Percentiles rank a stretch among this genome's conserved stretches.
Conservation (phyloP, 1,140 invertebrate genomes). For the Drosophila carrolli region DNA sequence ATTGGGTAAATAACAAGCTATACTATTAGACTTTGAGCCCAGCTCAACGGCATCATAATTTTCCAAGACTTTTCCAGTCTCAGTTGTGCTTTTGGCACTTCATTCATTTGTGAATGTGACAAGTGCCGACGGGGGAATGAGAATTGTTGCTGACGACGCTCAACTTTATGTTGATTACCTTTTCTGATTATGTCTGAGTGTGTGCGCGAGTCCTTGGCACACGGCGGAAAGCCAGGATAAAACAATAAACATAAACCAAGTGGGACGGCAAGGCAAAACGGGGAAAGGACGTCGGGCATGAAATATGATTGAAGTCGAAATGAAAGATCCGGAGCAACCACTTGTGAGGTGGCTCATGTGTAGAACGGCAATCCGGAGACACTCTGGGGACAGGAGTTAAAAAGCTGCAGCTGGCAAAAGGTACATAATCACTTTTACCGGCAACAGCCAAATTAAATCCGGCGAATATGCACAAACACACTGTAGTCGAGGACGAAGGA, state of each 20-base stretch:
- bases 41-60: constrained; percentile 19
- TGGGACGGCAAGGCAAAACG: constrained; percentile 22
- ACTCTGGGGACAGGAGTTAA: constrained; percentile 66
- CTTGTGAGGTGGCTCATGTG: constrained; percentile 71
- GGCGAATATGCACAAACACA: constrained; percentile 69
- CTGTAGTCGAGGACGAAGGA: neutral
- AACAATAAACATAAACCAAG: constrained; percentile 83
- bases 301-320: constrained; percentile 82
- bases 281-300: constrained; percentile 34
- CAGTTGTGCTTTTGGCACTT: constrained; percentile 82
- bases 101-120: constrained; percentile 81
- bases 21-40: constrained; percentile 5
- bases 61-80: constrained; percentile 40
- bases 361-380: constrained; percentile 45
- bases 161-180: constrained; percentile 82
- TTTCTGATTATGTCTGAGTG: constrained; percentile 80
- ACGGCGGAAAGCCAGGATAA: constrained; percentile 72
- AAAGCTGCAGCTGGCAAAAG: constrained; percentile 71
- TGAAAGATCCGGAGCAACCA: constrained; percentile 63
- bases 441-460: constrained; percentile 74
- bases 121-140: constrained; percentile 62
- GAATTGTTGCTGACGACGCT: constrained; percentile 77
- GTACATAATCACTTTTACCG: constrained; percentile 77
- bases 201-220: constrained; percentile 55
- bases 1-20: constrained; percentile 1